A percentile compares a stretch with the other conserved stretches of the same genome.
Conservation (phyloP, 2,888 invertebrate genomes). For the Ormyrus labotus region DNA sequence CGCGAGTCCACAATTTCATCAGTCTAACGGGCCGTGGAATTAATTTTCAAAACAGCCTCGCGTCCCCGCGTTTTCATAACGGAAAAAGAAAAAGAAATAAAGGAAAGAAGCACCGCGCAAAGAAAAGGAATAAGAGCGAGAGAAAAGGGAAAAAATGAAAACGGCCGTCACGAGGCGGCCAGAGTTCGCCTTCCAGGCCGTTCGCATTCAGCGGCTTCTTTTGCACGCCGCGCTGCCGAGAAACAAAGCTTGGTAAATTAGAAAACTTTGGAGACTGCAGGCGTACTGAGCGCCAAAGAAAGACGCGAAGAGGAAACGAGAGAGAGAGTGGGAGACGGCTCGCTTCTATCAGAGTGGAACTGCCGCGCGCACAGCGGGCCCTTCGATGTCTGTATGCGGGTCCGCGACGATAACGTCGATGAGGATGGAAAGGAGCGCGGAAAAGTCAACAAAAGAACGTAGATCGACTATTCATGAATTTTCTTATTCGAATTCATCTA, state of each 20-base stretch:
- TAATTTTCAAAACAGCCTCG: too few relatives aligned
- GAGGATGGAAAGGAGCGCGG: not conserved
- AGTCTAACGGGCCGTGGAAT: too few relatives aligned
- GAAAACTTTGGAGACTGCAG: constrained; percentile 43
- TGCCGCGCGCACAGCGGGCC: not conserved
- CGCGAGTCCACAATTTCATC: too few relatives aligned
- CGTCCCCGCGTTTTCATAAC: too few relatives aligned
- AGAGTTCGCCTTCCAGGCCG: constrained; percentile 8
- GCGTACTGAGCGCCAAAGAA: not conserved
- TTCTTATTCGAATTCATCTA: too few relatives aligned
- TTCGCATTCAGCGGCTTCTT: constrained; percentile 47
- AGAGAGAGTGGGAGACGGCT: not conserved
- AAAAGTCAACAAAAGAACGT: too few relatives aligned
- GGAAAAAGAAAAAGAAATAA: not conserved
- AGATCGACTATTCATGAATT: too few relatives aligned
- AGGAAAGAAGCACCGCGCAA: not conserved
- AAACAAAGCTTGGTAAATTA: constrained; percentile 41
- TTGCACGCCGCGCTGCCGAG: not conserved
- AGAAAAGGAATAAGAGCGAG: not conserved
- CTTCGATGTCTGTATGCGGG: constrained; percentile 11
- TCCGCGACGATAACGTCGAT: constrained; percentile 2
- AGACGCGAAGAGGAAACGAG: not conserved
- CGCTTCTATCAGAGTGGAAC: constrained; percentile 1
- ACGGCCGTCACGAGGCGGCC: not conserved
- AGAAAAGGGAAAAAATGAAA: not conserved